Base-by-base conservation (phyloP, 2,797 vertebrate species). In the Oreortyx pictus region DNA sequence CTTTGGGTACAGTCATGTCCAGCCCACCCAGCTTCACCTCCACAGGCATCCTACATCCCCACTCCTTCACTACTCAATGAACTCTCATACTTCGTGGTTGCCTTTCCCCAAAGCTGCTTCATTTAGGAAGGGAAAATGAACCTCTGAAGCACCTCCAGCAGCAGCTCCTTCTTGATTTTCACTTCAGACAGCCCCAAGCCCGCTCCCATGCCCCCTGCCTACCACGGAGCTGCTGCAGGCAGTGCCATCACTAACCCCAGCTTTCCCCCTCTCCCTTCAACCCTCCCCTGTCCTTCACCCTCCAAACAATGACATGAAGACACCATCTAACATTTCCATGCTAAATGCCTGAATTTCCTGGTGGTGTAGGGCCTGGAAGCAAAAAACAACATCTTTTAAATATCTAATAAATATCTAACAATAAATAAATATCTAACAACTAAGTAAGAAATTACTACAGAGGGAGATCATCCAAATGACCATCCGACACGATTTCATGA, bases 381-480 rank as follows among this genome's bases (percentile, higher is more conserved):
- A 70, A 94, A 85, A 61, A 57, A 11, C 20, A 7, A 24, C 6
- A 17, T 43, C 16, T 78, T 86, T 56, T 5, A 75, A 75, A 33
- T 23, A 81, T 54, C 19, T 82, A 56, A 91, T 68, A 91, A 83
- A 61, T 37, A 78, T 29, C 43, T 17, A 80, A 33, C 24, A 81
- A 54, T 22, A 85, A 56, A 91, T 68, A 91, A 83, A 61, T 37
- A 78, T 29, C 43, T 17, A 80, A 56, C 5, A 71, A 19, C 46
- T 39, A 94, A 73, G 25, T 22, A 73, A 79, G 61, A 86, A 92
- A 88, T 71, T 24, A 71, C 33, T 65, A 54, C 14, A 72, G 8
- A n/a, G 31, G 83, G 80, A 57, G 82, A 76, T 5, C 2, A 61
- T 68, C 64, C 71, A 88, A 75, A 82, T 23, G 20, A 91, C 61